Evolutionary conservation across 2,888 invertebrate genomes (phyloP).

Genomic region (Brachyptera risi): DNA sequence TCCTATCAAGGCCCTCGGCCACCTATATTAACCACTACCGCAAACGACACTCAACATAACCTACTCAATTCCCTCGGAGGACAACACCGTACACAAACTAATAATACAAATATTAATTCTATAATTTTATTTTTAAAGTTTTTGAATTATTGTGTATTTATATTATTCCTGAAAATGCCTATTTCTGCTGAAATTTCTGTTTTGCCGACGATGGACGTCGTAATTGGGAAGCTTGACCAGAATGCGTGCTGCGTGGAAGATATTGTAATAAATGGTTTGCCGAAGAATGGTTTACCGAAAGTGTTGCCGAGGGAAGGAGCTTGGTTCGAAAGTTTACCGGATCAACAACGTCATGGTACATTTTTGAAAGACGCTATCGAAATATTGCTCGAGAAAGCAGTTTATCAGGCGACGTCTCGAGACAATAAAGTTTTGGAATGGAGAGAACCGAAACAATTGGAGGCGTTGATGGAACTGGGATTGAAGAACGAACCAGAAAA

Average conservation of each 20-base stretch:
- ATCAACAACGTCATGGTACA: conserved; percentile 61
- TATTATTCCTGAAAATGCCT: conserved; percentile 21
- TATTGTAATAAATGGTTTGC: background rate
- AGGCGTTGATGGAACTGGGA: conserved; percentile 61
- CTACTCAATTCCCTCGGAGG: too few relatives aligned
- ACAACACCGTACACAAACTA: too few relatives aligned
- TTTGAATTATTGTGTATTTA: background rate
- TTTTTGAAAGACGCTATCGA: conserved; percentile 69
- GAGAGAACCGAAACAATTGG: conserved; percentile 69
- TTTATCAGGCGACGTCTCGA: conserved; percentile 69
- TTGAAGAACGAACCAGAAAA: conserved; percentile 55
- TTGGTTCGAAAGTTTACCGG: conserved; percentile 47
- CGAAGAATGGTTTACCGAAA: background rate
- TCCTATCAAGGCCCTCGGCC: too few relatives aligned
- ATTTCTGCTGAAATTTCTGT: conserved; percentile 17
- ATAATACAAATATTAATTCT: too few relatives aligned
- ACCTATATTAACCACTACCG: too few relatives aligned
- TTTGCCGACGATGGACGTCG: conserved; percentile 11
- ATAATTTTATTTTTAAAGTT: background rate
- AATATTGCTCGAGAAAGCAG: conserved; percentile 66
- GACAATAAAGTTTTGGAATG: conserved; percentile 76
- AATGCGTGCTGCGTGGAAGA: conserved; percentile 12
- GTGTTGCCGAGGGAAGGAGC: conserved; percentile 1
- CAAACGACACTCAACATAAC: too few relatives aligned
- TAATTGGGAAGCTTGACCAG: conserved; percentile 15